A percentile compares a stretch with the other conserved stretches of the same genome.
These are phyloP conservation scores for Bubo bubo DNA, from an alignment of 2,113 vertebrate genomes.

Conservation along the genomic window DNA sequence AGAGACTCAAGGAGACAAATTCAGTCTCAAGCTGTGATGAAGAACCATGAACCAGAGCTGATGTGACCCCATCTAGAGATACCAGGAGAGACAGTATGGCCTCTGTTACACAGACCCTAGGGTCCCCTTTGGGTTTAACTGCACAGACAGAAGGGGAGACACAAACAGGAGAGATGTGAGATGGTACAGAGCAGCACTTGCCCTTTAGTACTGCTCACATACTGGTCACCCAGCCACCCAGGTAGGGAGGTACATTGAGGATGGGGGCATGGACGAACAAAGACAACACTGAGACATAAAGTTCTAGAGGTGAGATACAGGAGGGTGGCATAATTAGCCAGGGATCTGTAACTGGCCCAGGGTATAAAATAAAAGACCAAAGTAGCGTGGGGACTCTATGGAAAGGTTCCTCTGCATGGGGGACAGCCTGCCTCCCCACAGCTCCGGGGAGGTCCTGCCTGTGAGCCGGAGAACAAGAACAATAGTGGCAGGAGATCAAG, in stretches of 20 bases:
- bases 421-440: background rate
- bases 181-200: background rate
- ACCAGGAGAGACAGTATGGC: background rate
- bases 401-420: background rate
- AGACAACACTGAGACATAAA: background rate
- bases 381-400: background rate
- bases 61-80: background rate
- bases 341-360: background rate
- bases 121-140: background rate
- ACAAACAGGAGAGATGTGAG: background rate
- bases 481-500: slow-evolving; percentile 52
- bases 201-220: background rate
- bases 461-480: slow-evolving; percentile 11
- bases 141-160: background rate
- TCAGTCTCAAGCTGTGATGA: background rate
- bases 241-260: background rate
- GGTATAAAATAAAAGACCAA: background rate
- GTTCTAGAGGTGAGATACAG: background rate
- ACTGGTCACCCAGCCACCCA: background rate
- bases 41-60: background rate
- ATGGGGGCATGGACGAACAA: background rate
- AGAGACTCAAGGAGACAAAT: background rate
- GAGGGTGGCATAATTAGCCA: background rate
- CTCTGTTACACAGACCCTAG: background rate
- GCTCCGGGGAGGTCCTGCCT: background rate